Percentiles rank a stretch among this genome's conserved stretches.
These are phyloP conservation scores for Idaea dimidiata DNA, from an alignment of 2,888 invertebrate species.

Conservation along the genomic window DNA sequence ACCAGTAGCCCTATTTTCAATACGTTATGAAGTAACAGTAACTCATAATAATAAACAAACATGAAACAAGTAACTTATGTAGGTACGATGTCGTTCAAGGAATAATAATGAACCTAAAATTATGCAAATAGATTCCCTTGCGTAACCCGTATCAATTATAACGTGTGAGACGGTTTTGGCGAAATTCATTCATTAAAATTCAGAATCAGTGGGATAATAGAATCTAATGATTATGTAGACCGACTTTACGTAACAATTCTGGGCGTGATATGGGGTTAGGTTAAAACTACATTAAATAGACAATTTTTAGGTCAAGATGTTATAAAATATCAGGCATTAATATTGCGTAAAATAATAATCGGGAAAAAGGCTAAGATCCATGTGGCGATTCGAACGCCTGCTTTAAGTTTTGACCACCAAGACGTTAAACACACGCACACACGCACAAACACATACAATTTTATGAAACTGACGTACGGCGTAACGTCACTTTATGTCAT, in stretches of 20 bases:
- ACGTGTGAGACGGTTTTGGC: constrained; percentile 14
- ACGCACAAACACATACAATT: no score
- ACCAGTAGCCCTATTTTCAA: background rate
- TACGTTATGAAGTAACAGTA: background rate
- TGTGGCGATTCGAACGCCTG: no score
- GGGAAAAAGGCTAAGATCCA: no score
- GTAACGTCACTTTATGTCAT: no score
- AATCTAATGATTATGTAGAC: constrained; percentile 10
- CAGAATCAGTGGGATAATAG: constrained; percentile 24
- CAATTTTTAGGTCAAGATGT: background rate
- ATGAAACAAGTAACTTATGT: background rate
- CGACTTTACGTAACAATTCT: background rate
- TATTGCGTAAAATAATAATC: no score
- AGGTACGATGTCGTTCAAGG: background rate
- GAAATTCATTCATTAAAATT: constrained; percentile 22
- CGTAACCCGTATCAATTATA: constrained; percentile 21
- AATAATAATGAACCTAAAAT: constrained; percentile 12
- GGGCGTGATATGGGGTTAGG: background rate
- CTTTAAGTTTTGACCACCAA: no score
- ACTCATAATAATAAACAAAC: background rate
- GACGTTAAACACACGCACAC: no score
- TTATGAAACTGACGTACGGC: no score
- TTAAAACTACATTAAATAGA: background rate
- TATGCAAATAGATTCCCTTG: constrained; percentile 19
- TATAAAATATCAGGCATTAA: no score